Evolutionary conservation across 2,888 invertebrate species (phyloP), one percentile per base, ranked within the genome.

Genomic region (Ectobius pallidus): DNA sequence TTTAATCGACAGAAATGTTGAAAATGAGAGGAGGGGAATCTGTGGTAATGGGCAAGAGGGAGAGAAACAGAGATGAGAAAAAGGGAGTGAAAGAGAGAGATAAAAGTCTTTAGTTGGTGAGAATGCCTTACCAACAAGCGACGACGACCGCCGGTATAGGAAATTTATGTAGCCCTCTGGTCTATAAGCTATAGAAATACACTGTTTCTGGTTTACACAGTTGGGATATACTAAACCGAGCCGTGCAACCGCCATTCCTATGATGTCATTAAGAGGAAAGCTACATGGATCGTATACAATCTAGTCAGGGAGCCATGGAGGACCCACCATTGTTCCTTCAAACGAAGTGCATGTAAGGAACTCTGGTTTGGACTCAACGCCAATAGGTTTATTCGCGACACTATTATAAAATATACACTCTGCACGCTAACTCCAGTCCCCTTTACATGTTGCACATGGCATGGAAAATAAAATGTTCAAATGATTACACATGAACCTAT

Each of bases 101-200:
- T 1, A 30, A 30, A 30, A 25, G n/a, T 27, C 27, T n/a, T n/a
- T 44, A 46, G 25, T 46, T 65, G 44, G 65, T 46, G 65, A 65
- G 65, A 65, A 65, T 65, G 65, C 44, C 39, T 46, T 42, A 65
- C 42, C 61, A 61, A 27, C n/a, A 61, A 61, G 32, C 14, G 61
- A 22, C 32, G n/a, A n/a, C n/a, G 25, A 55, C 27, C 27, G 22
- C 44, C 16, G n/a, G 46, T 30, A 6, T 16, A 25, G 65, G 46
- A 65, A 65, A 65, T 65, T 65, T 65, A 65, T 65, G 46, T 65
- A 65, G 46, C 65, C 20, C 39, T 46, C 65, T n/a, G 46, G 65
- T 44, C 65, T 65, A 65, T 65, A 65, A 65, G 65, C 44, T 65
- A 65, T 65, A 44, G 44, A 65, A 42, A 25, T 65, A 65, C 65